Base-by-base conservation (phyloP, 1,140 invertebrate species). In the Odontomachus brunneus region DNA sequence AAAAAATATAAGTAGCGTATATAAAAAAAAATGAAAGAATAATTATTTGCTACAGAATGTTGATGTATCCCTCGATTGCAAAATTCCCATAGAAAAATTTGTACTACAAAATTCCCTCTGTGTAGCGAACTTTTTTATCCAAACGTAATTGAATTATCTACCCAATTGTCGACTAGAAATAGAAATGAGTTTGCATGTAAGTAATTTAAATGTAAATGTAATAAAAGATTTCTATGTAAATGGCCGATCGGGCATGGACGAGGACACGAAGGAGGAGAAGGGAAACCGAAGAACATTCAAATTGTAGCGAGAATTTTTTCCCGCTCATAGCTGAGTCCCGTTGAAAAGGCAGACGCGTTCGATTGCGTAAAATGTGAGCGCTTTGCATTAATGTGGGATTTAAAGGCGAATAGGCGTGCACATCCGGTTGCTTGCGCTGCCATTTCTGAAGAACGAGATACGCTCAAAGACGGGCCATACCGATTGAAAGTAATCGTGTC, bases 401-500 rank as follows among this genome's bases (percentile, higher is more conserved):
- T 80, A 80, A 80, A 80, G 51, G 75, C 51, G 62, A 78, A 71
- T 80, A 80, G 75, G 75, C 63, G 65, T 80, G 51, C 51, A 71
- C 53, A 80, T 80, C 75, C 65, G 75, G 65, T 80, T 80, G 63
- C 22, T 69, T 22, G 14, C 33, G 17, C 63, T 78, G 63, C 75
- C 75, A 71, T 80, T 71, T 71, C 75, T 80, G 38, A 69, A 14
- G 33, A 71, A 80, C 33, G 22, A 80, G 65, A 80, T 80, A 48
- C 17, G 51, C 33, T 69, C 48, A 80, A 59, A 80, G 75, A 80
- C 26, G 65, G 69, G 22, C n/a, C n/a, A 24, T 59, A 80, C 51
- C 53, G n/a, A 22, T 48, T 80, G 51, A 26, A 19, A 48, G 51
- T 65, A 48, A 59, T 80, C 38, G 59, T 14, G 22, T 14, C 22